Percentiles rank a stretch among this genome's conserved stretches.
phyloP scores from a whole-genome alignment of 2,797 vertebrate genomes.

The Peromyscus eremicus region DNA sequence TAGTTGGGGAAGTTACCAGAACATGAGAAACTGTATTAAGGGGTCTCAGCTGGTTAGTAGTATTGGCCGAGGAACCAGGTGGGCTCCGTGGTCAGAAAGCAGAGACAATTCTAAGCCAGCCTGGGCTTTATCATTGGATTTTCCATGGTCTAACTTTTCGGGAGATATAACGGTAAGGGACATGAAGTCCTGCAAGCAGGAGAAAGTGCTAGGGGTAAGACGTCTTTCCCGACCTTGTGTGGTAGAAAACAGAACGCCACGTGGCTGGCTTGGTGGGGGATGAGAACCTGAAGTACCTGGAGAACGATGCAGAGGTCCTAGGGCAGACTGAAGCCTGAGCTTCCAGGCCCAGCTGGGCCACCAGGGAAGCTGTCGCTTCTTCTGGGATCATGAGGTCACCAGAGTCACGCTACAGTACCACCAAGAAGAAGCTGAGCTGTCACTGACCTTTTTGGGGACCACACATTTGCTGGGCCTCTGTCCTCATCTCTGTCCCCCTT shows the following conservation, averaged over 20 bases:
- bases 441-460: neutral
- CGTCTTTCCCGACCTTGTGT: neutral
- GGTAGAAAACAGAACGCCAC: neutral
- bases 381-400: neutral
- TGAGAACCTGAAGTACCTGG: neutral
- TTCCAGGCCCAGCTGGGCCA: conserved; percentile 1
- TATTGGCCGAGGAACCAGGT: neutral
- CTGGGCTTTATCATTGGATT: neutral
- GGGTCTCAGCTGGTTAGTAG: neutral
- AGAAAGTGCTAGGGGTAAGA: neutral
- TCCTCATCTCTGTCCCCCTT: neutral
- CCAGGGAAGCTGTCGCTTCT: neutral
- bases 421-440: neutral
- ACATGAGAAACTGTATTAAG: neutral
- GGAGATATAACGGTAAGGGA: neutral
- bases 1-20: neutral
- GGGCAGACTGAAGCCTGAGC: neutral
- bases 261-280: neutral
- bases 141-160: neutral
- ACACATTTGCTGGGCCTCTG: neutral
- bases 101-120: neutral
- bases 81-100: neutral
- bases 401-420: neutral
- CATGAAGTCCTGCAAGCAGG: neutral
- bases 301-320: neutral